Evolutionary conservation across 30 jellyfish, hydroid and myxozoan genomes (phyloP), one percentile per base, ranked within the genome.

Genomic region (Rhopilema esculentum): DNA sequence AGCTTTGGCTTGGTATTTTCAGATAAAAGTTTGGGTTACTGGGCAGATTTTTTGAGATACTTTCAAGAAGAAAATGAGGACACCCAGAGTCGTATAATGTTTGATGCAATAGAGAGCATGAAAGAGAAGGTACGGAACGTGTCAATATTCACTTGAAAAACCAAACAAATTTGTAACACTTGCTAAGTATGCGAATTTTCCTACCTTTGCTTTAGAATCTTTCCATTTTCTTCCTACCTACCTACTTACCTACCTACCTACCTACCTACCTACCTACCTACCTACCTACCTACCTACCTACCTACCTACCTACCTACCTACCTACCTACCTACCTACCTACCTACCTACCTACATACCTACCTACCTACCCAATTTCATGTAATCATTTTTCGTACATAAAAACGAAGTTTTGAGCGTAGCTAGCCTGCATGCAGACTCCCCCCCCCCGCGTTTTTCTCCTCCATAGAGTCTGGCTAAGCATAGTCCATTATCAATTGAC

Each of bases 241-340:
- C 66, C 66, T 51, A 51, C 66, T 19, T 51, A 51, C 66, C 66
- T 51, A 51, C 66, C 66, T 51, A 51, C 66, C 66, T 51, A 51
- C 66, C 66, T 51, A 51, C 66, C 66, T 51, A 51, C 66, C 66
- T 51, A 51, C 66, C 66, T 51, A 51, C 66, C 66, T 51, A 51
- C 66, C 66, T 51, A 51, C 66, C 66, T 51, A 51, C 66, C 66
- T 51, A 51, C 66, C 66, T 51, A 51, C 66, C 66, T 51, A 51
- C 66, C 66, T 51, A 51, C 66, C 66, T 51, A 51, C 66, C 66
- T 51, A 51, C 66, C 66, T 51, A 51, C 66, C 66, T 51, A 51
- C 66, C 66, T 51, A 51, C 66, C 66, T 51, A 51, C 66, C 66
- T 51, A 51, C 66, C 66, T 51, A 51, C 66, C 66, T 51, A 51